phyloP scores from a whole-genome alignment of 2,888 invertebrate species.

The Chelonus formosanus region DNA sequence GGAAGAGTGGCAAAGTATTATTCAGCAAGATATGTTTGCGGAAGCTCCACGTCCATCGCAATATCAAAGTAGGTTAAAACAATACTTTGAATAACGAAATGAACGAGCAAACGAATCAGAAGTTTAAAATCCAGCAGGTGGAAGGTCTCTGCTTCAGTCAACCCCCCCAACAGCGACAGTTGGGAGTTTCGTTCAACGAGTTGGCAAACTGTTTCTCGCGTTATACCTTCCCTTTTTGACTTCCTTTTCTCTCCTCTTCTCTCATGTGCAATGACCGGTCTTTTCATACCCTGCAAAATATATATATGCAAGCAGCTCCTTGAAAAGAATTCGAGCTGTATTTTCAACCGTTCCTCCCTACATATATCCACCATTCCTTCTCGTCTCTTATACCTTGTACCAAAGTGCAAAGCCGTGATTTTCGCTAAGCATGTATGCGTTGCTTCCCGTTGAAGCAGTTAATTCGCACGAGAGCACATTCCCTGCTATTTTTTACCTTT shows the following conservation, averaged over 20 bases:
- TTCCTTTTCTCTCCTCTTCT: slow-evolving; percentile 17
- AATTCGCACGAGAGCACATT: slow-evolving; percentile 30
- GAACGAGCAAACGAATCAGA: slow-evolving; percentile 18
- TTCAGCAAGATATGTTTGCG: no score
- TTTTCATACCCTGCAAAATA: neutral
- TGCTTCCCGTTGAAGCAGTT: slow-evolving; percentile 27
- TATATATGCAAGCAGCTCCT: slow-evolving; percentile 14
- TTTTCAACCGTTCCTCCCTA: slow-evolving; percentile 5
- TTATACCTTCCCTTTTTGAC: slow-evolving; percentile 7
- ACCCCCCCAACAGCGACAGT: slow-evolving; percentile 38
- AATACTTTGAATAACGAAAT: slow-evolving; percentile 21
- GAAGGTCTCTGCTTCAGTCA: neutral
- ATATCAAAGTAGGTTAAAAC: slow-evolving; percentile 20
- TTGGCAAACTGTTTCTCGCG: slow-evolving; percentile 58
- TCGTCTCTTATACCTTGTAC: slow-evolving; percentile 7
- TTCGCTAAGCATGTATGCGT: slow-evolving; percentile 22
- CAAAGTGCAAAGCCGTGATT: slow-evolving; percentile 21
- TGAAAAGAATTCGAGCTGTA: slow-evolving; percentile 27
- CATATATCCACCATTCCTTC: neutral
- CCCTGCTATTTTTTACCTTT: slow-evolving; percentile 10
- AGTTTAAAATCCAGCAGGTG: slow-evolving; percentile 5
- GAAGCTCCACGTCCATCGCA: neutral
- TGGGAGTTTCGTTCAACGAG: slow-evolving; percentile 56
- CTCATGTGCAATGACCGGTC: slow-evolving; percentile 35
- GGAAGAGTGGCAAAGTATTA: no score